These are phyloP conservation scores for Leucopternis melanops DNA, from an alignment of 2,113 vertebrate species.

Conservation along the genomic window DNA sequence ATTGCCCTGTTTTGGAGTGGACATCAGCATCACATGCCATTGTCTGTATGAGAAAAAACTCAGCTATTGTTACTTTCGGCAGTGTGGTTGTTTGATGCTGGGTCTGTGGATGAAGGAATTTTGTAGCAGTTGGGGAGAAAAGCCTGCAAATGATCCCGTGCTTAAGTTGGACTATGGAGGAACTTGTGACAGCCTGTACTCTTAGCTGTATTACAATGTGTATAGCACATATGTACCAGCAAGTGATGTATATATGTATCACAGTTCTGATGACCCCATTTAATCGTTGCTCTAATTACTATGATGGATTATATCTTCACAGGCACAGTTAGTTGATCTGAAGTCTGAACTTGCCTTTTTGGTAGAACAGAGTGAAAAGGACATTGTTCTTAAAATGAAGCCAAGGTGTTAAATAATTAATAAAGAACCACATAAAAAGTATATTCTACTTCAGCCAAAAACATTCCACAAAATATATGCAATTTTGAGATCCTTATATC, in stretches of 20 bases:
- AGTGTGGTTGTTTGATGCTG: background rate
- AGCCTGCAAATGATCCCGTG: background rate
- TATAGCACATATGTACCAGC: background rate
- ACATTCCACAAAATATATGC: background rate
- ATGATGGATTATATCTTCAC: background rate
- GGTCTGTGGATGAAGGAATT: background rate
- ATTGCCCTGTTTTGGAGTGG: background rate
- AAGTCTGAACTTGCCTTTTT: slow-evolving; percentile 84
- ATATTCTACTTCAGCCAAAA: background rate
- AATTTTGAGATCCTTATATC: background rate
- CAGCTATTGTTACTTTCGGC: background rate
- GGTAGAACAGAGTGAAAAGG: background rate
- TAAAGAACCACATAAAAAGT: background rate
- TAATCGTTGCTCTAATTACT: background rate
- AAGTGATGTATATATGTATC: background rate
- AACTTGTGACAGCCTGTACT: background rate
- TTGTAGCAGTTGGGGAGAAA: background rate
- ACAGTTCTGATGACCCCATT: background rate
- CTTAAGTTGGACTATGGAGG: background rate
- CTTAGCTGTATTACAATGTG: background rate
- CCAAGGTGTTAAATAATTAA: background rate
- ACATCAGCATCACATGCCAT: background rate
- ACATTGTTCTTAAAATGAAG: background rate
- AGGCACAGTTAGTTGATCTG: slow-evolving; percentile 95
- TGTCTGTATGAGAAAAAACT: background rate